phyloP scores from a whole-genome alignment of 35 echinoderm and acorn worm species.

The Chiridota heheva region DNA sequence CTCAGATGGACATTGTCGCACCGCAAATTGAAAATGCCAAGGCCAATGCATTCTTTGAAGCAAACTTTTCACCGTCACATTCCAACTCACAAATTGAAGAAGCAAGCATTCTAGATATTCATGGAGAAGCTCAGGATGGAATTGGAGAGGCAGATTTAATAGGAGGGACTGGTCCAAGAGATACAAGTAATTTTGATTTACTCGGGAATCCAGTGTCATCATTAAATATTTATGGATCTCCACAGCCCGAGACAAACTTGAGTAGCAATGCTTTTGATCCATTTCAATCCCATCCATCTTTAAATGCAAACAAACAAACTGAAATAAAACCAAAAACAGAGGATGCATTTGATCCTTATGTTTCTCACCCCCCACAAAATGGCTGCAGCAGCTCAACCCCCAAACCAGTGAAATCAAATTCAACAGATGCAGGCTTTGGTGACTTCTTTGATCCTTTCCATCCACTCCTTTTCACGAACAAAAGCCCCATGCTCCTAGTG shows the following conservation, averaged over 20 bases:
- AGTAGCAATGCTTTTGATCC: slow-evolving; percentile 9
- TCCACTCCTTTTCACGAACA: too few relatives aligned
- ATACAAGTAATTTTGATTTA: slow-evolving; percentile 74
- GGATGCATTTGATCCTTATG: too few relatives aligned
- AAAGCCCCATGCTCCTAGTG: too few relatives aligned
- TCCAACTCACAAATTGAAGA: background rate
- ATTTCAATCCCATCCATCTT: slow-evolving; percentile 17
- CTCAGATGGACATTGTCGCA: background rate
- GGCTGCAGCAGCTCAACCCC: too few relatives aligned
- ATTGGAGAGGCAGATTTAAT: background rate
- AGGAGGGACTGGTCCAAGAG: slow-evolving; percentile 6
- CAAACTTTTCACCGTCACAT: slow-evolving; percentile 38
- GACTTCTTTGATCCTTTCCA: too few relatives aligned
- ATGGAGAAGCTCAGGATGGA: too few relatives aligned
- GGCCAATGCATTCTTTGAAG: slow-evolving; percentile 47
- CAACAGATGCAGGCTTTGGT: too few relatives aligned
- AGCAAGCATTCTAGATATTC: too few relatives aligned
- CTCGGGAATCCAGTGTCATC: slow-evolving; percentile 25
- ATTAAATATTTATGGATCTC: background rate
- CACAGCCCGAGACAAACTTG: background rate
- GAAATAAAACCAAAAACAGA: too few relatives aligned
- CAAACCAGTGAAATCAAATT: too few relatives aligned
- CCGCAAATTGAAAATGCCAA: background rate
- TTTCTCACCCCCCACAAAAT: too few relatives aligned
- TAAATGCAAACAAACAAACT: too few relatives aligned